These are phyloP conservation scores for Calycopis cecrops DNA, from an alignment of 1,140 invertebrate genomes.

Conservation along the genomic window DNA sequence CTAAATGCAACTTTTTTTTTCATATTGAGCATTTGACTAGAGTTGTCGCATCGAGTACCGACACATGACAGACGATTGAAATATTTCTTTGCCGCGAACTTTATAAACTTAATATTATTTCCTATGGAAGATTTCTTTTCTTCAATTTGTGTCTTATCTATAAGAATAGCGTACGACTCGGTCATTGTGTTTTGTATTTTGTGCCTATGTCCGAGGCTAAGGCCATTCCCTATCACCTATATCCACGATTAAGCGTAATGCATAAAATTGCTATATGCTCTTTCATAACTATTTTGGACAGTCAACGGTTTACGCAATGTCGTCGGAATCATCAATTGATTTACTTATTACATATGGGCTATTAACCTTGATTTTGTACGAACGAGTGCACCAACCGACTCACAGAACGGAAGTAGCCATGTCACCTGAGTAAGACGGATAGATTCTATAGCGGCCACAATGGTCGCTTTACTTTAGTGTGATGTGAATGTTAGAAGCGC, in stretches of 20 bases:
- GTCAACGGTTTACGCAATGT: constrained; percentile 48
- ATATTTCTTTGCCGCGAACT: constrained; percentile 42
- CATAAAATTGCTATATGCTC: constrained; percentile 46
- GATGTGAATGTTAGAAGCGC: constrained; percentile 25
- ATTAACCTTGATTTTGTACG: constrained; percentile 53
- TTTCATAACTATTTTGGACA: constrained; percentile 51
- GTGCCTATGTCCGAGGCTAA: constrained; percentile 54
- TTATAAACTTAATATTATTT: constrained; percentile 66
- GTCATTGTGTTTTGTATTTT: constrained; percentile 45
- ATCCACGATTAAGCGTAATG: constrained; percentile 41
- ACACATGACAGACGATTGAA: constrained; percentile 32
- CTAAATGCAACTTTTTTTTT: constrained; percentile 33
- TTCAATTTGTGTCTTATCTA: constrained; percentile 67
- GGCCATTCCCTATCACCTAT: constrained; percentile 54
- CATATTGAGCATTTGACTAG: constrained; percentile 64
- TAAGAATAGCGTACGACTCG: constrained; percentile 54
- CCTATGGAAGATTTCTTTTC: constrained; percentile 71
- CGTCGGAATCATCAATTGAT: constrained; percentile 64
- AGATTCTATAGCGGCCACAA: constrained; percentile 14
- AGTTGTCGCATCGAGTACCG: constrained; percentile 33
- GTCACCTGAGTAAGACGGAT: constrained; percentile 33
- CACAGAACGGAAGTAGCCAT: constrained; percentile 49
- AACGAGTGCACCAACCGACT: constrained; percentile 43
- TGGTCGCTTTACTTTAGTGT: constrained; percentile 18
- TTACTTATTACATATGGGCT: constrained; percentile 70